Evolutionary conservation across 2,888 invertebrate genomes (phyloP).

Genomic region (Cancer borealis): DNA sequence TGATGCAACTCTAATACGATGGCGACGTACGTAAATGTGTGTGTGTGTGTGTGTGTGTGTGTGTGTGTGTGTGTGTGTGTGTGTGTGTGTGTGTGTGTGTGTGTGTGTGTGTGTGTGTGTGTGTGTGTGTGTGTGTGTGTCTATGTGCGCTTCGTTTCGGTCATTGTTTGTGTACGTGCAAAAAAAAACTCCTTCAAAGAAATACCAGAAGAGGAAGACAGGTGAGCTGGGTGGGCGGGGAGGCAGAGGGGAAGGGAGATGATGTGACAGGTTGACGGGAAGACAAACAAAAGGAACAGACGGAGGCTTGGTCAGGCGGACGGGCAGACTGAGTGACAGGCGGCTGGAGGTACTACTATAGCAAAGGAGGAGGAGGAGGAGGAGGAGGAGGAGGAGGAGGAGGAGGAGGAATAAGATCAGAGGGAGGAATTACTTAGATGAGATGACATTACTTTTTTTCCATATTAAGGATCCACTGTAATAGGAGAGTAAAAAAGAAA

Average conservation of each 20-base stretch:
- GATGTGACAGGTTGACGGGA: background rate
- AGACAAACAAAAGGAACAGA: background rate
- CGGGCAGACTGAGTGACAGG: conserved; percentile 14
- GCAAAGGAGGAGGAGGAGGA: background rate
- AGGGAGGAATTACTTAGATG: background rate
- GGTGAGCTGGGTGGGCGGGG: too few species aligned
- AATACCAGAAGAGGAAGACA: background rate
- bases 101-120: conserved; percentile 8
- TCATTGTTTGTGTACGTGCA: background rate
- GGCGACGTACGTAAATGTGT: too few species aligned
- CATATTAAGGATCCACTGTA: background rate
- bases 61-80: conserved; percentile 1
- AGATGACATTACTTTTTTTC: background rate
- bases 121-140: conserved; percentile 12
- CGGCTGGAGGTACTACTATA: background rate
- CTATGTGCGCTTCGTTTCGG: background rate
- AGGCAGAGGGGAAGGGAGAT: background rate
- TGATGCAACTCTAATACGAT: background rate
- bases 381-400: background rate
- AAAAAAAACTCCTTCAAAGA: background rate
- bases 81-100: conserved; percentile 1
- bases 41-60: background rate
- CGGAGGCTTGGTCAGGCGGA: conserved; percentile 20
- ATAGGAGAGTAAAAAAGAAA: background rate
- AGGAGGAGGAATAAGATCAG: background rate